Conservation (phyloP, 2,888 invertebrate species). For the Drosophila engyochracea region DNA sequence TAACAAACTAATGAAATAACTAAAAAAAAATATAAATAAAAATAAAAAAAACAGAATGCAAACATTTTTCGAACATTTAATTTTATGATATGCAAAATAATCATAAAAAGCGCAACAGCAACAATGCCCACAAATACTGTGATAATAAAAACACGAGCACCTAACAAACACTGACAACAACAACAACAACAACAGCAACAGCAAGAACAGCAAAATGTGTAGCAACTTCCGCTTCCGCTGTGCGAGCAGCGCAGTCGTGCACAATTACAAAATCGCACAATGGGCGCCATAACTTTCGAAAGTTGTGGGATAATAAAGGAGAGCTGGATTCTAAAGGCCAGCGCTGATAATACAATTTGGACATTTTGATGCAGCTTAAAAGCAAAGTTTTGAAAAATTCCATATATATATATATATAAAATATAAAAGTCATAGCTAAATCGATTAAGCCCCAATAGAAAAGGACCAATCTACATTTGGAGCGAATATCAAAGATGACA, state of each 20-base stretch:
- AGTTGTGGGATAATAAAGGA: not conserved
- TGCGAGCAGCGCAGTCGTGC: conserved; percentile 24
- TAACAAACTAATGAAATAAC: conserved; percentile 20
- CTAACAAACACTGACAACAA: conserved; percentile 56
- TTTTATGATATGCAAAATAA: conserved; percentile 74
- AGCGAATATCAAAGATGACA: not conserved
- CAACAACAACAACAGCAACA: conserved; percentile 21
- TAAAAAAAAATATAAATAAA: not conserved
- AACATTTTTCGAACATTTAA: conserved; percentile 70
- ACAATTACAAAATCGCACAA: conserved; percentile 47
- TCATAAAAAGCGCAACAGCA: conserved; percentile 64
- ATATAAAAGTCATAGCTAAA: not conserved
- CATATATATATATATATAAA: too few relatives aligned
- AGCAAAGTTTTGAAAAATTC: not conserved
- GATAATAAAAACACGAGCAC: conserved; percentile 70
- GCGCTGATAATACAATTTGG: not conserved
- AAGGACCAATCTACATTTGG: not conserved
- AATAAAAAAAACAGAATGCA: conserved; percentile 23
- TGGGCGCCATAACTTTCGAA: conserved; percentile 31
- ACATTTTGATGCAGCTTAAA: not conserved
- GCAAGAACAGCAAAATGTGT: conserved; percentile 58
- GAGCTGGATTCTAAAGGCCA: not conserved
- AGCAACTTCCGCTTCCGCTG: conserved; percentile 69
- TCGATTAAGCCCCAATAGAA: not conserved
- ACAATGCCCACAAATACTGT: conserved; percentile 60